phyloP scores from a whole-genome alignment of 1,140 invertebrate genomes.

The Ericerus pela region DNA sequence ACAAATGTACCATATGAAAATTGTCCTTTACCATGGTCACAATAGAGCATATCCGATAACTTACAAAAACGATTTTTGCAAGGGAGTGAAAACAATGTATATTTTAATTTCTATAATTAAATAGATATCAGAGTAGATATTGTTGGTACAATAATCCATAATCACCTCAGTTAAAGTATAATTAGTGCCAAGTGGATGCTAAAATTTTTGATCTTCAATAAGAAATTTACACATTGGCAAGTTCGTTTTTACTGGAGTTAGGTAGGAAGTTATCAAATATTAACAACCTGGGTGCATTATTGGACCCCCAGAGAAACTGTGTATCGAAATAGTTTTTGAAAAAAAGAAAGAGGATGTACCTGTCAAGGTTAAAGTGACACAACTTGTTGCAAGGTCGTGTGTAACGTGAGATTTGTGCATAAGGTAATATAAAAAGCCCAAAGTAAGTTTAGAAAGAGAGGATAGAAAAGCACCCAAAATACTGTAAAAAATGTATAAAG shows the following conservation, averaged over 20 bases:
- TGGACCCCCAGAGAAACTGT: slow-evolving; percentile 31
- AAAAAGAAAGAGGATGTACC: too few species aligned
- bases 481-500: too few species aligned
- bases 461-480: too few species aligned
- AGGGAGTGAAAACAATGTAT: neutral
- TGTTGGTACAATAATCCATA: slow-evolving; percentile 10
- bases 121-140: slow-evolving; percentile 12
- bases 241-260: neutral
- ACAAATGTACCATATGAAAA: neutral
- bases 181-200: slow-evolving; percentile 11
- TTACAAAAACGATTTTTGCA: neutral
- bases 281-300: slow-evolving; percentile 31
- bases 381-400: too few species aligned
- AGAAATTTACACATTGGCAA: slow-evolving; percentile 1
- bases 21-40: neutral
- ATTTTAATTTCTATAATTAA: neutral
- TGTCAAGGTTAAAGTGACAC: slow-evolving; percentile 20
- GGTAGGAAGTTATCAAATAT: slow-evolving; percentile 27
- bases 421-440: too few species aligned
- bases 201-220: slow-evolving; percentile 4
- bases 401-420: too few species aligned
- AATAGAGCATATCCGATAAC: neutral
- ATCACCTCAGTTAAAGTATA: slow-evolving; percentile 13
- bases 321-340: too few species aligned
- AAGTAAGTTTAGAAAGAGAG: too few species aligned